Percentiles rank a stretch among this genome's conserved stretches.
Conservation (phyloP, 1,140 invertebrate genomes). For the Zaprionus vittiger region DNA sequence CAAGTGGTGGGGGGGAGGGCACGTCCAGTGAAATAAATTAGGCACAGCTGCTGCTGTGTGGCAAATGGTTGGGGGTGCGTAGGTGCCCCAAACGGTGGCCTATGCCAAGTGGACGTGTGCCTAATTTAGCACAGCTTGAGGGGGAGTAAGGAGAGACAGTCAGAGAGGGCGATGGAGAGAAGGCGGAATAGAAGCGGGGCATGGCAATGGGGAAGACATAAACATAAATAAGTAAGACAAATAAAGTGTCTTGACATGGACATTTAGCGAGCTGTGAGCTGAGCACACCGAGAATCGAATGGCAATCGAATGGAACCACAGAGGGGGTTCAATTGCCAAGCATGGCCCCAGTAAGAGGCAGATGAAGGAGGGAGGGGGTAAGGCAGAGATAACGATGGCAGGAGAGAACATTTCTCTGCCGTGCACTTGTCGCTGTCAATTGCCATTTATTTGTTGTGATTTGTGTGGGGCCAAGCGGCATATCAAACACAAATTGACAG, state of each 20-base stretch:
- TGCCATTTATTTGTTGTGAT: slow-evolving; percentile 79
- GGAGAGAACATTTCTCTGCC: background rate
- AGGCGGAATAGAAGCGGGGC: background rate
- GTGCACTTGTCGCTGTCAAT: slow-evolving; percentile 76
- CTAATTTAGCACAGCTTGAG: slow-evolving; percentile 64
- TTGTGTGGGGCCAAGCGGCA: slow-evolving; percentile 54
- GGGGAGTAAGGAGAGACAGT: background rate
- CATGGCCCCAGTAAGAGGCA: slow-evolving; percentile 29
- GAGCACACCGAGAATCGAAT: background rate
- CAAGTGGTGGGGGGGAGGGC: slow-evolving; percentile 39
- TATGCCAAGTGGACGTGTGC: slow-evolving; percentile 59
- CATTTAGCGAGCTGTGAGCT: slow-evolving; percentile 55
- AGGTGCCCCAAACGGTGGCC: slow-evolving; percentile 16
- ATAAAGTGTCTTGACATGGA: slow-evolving; percentile 75
- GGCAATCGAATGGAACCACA: slow-evolving; percentile 34
- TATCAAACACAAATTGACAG: slow-evolving; percentile 79
- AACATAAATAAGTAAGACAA: slow-evolving; percentile 80
- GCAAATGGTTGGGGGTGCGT: slow-evolving; percentile 13
- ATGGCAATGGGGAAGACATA: slow-evolving; percentile 53
- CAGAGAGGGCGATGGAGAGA: background rate
- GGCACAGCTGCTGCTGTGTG: slow-evolving; percentile 65
- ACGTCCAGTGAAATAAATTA: slow-evolving; percentile 80
- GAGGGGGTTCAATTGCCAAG: slow-evolving; percentile 66
- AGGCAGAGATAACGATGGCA: no score
- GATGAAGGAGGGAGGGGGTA: background rate